Evolutionary conservation across 2,113 vertebrate genomes (phyloP).

Genomic region (Pituophis catenifer): DNA sequence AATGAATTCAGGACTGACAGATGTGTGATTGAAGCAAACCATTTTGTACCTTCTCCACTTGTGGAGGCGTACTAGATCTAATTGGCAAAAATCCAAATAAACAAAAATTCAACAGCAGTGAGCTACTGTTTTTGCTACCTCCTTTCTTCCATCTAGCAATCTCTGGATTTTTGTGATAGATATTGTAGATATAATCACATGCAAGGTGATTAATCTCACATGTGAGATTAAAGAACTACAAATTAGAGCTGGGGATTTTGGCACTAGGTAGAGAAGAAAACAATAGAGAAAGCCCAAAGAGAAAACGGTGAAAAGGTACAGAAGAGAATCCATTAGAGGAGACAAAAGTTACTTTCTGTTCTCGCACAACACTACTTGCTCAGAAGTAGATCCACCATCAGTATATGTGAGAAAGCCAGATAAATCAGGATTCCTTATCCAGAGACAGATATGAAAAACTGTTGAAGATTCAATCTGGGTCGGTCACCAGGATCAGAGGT

Average conservation of each 20-base stretch:
- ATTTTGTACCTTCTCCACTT: not conserved
- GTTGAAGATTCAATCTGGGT: too few species aligned
- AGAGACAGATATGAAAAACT: not conserved
- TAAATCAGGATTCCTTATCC: not conserved
- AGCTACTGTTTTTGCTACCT: not conserved
- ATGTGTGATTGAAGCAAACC: not conserved
- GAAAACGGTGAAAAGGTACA: not conserved
- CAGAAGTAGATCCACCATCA: not conserved
- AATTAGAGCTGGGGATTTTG: not conserved
- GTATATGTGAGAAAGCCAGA: not conserved
- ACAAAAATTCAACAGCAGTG: not conserved
- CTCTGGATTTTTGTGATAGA: not conserved
- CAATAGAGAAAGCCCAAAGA: not conserved
- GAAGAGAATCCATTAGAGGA: not conserved
- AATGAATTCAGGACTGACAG: not conserved
- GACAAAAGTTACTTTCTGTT: not conserved
- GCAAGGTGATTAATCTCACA: not conserved
- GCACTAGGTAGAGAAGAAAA: not conserved
- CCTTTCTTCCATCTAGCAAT: not conserved
- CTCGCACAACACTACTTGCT: not conserved
- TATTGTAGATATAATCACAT: not conserved
- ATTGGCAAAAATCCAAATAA: not conserved
- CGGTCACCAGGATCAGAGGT: too few species aligned
- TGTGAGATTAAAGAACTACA: not conserved
- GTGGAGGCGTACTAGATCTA: not conserved